Conservation (phyloP, 2,888 invertebrate genomes). For the Eucera pruinosa region DNA sequence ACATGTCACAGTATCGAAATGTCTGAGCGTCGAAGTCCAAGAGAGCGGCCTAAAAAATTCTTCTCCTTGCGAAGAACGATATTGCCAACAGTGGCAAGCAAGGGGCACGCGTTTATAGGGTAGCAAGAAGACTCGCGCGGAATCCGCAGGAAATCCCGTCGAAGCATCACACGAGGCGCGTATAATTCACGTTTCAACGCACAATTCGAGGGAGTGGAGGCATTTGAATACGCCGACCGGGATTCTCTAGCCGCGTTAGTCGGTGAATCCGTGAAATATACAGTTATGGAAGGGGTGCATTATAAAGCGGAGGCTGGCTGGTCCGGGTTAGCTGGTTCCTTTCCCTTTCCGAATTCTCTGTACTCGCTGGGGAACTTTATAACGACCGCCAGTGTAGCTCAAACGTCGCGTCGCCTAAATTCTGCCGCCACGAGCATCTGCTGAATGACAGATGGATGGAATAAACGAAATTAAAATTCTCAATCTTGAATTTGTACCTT, state of each 20-base stretch:
- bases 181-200: conserved; percentile 72
- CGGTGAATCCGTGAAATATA: conserved; percentile 76
- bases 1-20: too few species aligned
- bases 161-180: conserved; percentile 58
- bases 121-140: conserved; percentile 33
- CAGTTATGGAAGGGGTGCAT: conserved; percentile 72
- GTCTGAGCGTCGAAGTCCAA: conserved; percentile 12
- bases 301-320: conserved; percentile 46
- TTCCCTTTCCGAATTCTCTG: conserved; percentile 61
- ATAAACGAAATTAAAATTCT: neutral
- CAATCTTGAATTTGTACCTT: too few species aligned
- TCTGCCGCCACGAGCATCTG: neutral
- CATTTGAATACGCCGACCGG: conserved; percentile 62
- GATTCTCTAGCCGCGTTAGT: conserved; percentile 67
- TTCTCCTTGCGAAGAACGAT: neutral
- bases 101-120: conserved; percentile 37
- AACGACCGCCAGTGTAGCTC: conserved; percentile 74
- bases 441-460: conserved; percentile 4
- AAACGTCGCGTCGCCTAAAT: conserved; percentile 45
- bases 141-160: conserved; percentile 55
- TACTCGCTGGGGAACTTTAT: conserved; percentile 69
- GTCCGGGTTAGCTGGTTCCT: conserved; percentile 56
- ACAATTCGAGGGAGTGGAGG: conserved; percentile 57
- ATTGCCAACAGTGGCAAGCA: conserved; percentile 34
- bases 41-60: neutral